Evolutionary conservation across 2,113 vertebrate genomes (phyloP).

Genomic region (Lepisosteus osseus): DNA sequence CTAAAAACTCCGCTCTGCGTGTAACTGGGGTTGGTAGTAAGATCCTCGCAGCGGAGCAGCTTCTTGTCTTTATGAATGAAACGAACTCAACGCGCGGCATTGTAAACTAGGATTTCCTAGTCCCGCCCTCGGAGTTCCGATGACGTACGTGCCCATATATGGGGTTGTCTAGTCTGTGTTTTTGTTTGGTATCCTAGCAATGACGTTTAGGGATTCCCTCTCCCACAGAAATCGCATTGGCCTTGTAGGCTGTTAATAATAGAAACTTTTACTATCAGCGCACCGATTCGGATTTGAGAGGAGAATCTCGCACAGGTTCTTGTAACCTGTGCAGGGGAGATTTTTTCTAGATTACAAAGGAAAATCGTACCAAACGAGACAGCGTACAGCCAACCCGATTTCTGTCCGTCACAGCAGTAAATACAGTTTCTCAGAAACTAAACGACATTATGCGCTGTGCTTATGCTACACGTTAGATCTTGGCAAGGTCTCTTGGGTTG

Average conservation of each 20-base stretch:
- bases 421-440: not conserved
- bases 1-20: not conserved
- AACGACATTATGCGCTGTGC: not conserved
- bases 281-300: conserved; percentile 36
- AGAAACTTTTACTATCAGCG: conserved; percentile 63
- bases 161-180: conserved; percentile 75
- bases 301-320: conserved; percentile 1
- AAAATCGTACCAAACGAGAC: not conserved
- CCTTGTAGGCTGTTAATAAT: conserved; percentile 75
- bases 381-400: not conserved
- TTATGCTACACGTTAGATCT: too few species aligned
- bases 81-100: conserved; percentile 41
- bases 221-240: conserved; percentile 62
- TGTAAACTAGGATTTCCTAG: conserved; percentile 55
- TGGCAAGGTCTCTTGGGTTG: too few species aligned
- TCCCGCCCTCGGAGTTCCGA: conserved; percentile 87
- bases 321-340: not conserved
- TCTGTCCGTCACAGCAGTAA: not conserved
- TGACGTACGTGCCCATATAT: conserved; percentile 98
- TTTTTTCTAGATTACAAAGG: not conserved
- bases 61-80: conserved; percentile 88
- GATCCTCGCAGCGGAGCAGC: conserved; percentile 46
- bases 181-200: conserved; percentile 97
- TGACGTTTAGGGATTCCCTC: conserved; percentile 98
- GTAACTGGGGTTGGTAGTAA: conserved; percentile 30